These are phyloP conservation scores for Limnephilus marmoratus DNA, from an alignment of 2,888 invertebrate genomes.

Conservation along the genomic window DNA sequence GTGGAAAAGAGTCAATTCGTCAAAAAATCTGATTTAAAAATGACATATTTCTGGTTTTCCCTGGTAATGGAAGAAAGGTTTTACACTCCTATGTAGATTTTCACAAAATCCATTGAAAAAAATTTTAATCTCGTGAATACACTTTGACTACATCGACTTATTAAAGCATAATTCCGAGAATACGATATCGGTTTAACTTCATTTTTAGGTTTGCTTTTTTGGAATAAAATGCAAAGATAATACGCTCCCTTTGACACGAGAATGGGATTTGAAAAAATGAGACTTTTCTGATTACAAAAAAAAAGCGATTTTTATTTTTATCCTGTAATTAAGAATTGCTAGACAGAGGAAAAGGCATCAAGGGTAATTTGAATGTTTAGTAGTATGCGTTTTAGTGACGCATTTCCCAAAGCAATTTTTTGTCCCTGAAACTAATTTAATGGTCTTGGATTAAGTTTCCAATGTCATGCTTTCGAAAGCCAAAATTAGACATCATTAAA, in stretches of 20 bases:
- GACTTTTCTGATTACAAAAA: neutral
- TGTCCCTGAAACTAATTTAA: too few species aligned
- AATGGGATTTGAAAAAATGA: neutral
- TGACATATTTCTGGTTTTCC: too few species aligned
- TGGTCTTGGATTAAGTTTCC: too few species aligned
- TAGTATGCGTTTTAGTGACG: neutral
- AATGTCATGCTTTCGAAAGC: too few species aligned
- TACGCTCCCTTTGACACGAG: neutral
- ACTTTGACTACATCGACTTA: neutral
- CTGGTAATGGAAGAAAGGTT: too few species aligned
- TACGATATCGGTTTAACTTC: neutral
- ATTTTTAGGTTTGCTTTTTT: neutral
- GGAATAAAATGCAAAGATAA: neutral
- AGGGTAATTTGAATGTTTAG: neutral
- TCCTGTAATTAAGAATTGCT: neutral
- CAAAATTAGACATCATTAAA: too few species aligned
- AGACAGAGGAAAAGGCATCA: neutral
- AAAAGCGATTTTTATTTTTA: neutral
- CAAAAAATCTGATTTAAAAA: too few species aligned
- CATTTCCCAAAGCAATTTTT: neutral
- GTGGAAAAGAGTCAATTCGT: too few species aligned
- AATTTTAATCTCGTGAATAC: neutral
- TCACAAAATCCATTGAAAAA: neutral
- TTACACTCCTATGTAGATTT: too few species aligned
- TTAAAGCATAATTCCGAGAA: neutral